Evolutionary conservation across 2,888 invertebrate genomes (phyloP).

Genomic region (Cantharis nigra): DNA sequence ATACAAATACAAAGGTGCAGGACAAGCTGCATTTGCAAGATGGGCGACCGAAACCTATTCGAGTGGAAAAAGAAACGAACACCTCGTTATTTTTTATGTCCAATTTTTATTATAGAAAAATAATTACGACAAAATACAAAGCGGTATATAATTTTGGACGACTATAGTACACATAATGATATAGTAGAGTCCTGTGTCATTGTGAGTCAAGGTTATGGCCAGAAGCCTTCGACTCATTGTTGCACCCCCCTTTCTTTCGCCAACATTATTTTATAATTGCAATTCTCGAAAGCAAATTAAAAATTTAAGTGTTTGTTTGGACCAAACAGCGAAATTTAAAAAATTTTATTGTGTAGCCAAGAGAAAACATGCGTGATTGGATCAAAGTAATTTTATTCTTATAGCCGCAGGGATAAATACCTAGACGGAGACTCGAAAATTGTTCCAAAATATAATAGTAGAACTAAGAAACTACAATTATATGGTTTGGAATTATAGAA

Average conservation of each 20-base stretch:
- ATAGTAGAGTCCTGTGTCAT: slow-evolving; percentile 49
- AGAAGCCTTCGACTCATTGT: slow-evolving; percentile 45
- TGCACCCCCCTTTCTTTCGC: not conserved
- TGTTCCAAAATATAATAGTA: slow-evolving; percentile 32
- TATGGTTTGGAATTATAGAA: slow-evolving; percentile 33
- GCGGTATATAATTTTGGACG: slow-evolving; percentile 51
- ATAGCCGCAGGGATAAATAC: slow-evolving; percentile 33
- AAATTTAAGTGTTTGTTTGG: not conserved
- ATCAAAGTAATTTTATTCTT: slow-evolving; percentile 30
- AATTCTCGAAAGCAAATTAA: not conserved
- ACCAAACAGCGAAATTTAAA: not conserved
- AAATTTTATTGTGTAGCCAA: not conserved
- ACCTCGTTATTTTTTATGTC: slow-evolving; percentile 47
- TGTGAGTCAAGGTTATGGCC: slow-evolving; percentile 48
- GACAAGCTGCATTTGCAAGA: not conserved
- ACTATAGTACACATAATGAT: slow-evolving; percentile 48
- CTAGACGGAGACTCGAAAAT: slow-evolving; percentile 35
- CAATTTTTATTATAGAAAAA: slow-evolving; percentile 49
- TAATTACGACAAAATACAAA: slow-evolving; percentile 52
- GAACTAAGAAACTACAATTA: slow-evolving; percentile 34
- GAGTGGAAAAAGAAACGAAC: slow-evolving; percentile 39
- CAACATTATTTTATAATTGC: not conserved
- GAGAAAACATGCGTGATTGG: slow-evolving; percentile 4
- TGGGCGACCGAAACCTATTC: slow-evolving; percentile 36
- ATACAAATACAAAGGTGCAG: no score